Base-by-base conservation (phyloP, 2,888 invertebrate species). In the Diarsia dahlii region DNA sequence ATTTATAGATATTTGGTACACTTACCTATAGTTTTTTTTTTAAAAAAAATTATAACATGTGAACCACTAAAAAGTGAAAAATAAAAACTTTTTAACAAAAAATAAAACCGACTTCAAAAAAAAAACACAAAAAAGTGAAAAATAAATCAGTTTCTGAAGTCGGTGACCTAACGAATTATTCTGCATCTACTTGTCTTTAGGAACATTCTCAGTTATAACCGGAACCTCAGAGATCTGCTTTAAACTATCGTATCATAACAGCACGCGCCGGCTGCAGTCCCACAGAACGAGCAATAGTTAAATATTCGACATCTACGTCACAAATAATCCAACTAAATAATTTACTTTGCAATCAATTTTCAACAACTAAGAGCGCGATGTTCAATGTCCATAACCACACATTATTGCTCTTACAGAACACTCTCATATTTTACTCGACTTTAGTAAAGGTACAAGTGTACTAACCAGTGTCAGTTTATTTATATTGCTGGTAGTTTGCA, bases 261-360 rank as follows among this genome's bases (percentile, higher is more conserved):
- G 86, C 71, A 64, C 60, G 64, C 80, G 72, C 80, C 80, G 63
- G 64, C 85, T 65, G 78, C 78, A 88, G 84, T 87, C 78, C 76
- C 63, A 83, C 78, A 80, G 60, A 66, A 80, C 75, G 46, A 78
- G 34, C 71, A 80, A 79, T 75, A 77, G 72, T 86, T 87, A 83
- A 81, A 79, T 81, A 88, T 75, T 82, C 76, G 78, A 82, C 79
- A 76, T 64, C 67, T 68, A 79, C 71, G 74, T 82, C 84, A 82
- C 81, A 80, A 86, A 76, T 78, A 73, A 80, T 78, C 77, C 75
- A 88, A 88, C 77, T 84, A 79, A 87, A 88, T 87, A 87, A 86
- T 80, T 87, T 87, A 86, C 67, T 66, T 88, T 74, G 71, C 80
- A 87, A 88, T 71, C 50, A 87, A 82, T 81, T 81, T 67, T 67